Conservation (phyloP, 2,113 vertebrate species). For the Thryonomys swinderianus region DNA sequence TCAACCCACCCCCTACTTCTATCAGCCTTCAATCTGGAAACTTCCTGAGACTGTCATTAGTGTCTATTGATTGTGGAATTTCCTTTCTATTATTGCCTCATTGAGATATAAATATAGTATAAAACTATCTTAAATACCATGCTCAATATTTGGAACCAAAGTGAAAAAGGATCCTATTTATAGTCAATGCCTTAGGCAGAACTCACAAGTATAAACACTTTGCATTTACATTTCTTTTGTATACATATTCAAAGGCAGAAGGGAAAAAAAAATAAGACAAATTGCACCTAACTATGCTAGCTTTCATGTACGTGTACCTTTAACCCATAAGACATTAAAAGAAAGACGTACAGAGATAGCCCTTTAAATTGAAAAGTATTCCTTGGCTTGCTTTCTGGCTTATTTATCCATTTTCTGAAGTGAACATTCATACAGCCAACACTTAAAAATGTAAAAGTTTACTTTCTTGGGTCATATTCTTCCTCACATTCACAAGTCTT, state of each 20-base stretch:
- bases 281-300: not conserved
- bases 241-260: not conserved
- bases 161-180: not conserved
- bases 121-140: not conserved
- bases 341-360: not conserved
- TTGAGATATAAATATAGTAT: not conserved
- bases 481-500: not conserved
- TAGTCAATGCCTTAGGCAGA: not conserved
- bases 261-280: not conserved
- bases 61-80: not conserved
- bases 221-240: not conserved
- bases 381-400: not conserved
- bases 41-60: not conserved
- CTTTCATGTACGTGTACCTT: not conserved
- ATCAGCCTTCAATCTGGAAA: not conserved
- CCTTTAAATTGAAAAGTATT: not conserved
- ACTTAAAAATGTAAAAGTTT: not conserved
- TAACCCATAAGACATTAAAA: not conserved
- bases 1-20: not conserved
- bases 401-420: not conserved
- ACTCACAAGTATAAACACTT: not conserved
- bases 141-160: not conserved
- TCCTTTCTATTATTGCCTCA: not conserved
- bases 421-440: not conserved
- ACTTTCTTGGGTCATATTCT: constrained; percentile 4